phyloP scores from a whole-genome alignment of 2,888 invertebrate genomes.

The Drosophila imparisetae region DNA sequence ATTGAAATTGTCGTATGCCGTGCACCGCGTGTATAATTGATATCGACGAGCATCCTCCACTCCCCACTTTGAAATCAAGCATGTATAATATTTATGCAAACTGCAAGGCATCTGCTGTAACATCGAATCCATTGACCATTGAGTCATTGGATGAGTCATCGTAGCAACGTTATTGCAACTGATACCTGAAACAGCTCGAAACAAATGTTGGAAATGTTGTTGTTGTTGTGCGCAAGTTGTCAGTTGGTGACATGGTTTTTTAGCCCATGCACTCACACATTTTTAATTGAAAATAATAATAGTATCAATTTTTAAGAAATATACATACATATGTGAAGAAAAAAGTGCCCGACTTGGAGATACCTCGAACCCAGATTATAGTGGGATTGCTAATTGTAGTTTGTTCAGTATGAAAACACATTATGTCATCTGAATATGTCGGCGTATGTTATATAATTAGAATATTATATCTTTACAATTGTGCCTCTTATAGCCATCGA shows the following conservation, averaged over 20 bases:
- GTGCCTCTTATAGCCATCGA: background rate
- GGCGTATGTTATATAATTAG: background rate
- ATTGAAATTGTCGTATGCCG: constrained; percentile 29
- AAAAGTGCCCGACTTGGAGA: background rate
- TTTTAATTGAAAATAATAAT: background rate
- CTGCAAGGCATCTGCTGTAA: constrained; percentile 2
- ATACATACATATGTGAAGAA: background rate
- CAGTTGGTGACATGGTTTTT: background rate
- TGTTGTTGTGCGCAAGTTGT: background rate
- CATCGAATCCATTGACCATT: constrained; percentile 14
- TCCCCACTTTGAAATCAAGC: background rate
- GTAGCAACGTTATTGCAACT: background rate
- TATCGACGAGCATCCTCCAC: background rate
- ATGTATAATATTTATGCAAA: constrained; percentile 21
- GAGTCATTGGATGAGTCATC: background rate
- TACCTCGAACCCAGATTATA: background rate
- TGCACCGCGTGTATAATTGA: constrained; percentile 41
- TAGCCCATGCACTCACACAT: background rate
- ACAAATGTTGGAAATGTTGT: background rate
- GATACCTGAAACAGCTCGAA: background rate
- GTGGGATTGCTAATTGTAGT: background rate
- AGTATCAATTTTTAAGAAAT: background rate
- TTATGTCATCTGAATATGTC: background rate
- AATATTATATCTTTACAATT: background rate
- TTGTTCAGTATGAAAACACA: background rate